Conservation (phyloP, 2,797 vertebrate genomes). For the Epinephelus coioides region DNA sequence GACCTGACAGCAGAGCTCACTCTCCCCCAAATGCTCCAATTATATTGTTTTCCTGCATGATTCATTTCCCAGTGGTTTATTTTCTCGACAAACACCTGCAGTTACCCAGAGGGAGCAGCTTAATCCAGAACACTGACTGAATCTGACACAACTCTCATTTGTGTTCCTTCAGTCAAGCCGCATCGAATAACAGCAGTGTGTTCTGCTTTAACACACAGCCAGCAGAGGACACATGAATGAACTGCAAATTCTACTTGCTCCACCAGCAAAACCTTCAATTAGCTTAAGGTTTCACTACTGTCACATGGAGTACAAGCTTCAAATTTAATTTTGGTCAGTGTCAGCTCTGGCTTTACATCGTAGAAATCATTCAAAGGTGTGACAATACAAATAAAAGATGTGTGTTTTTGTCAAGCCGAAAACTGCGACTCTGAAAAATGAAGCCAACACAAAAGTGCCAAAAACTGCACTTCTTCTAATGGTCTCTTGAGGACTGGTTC, state of each 20-base stretch:
- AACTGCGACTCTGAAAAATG: not conserved
- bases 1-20: slow-evolving; percentile 9
- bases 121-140: slow-evolving; percentile 30
- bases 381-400: not conserved
- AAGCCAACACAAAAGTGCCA: too few relatives aligned
- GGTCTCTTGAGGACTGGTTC: too few relatives aligned
- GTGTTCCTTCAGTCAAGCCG: slow-evolving; percentile 15
- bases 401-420: not conserved
- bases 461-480: too few relatives aligned
- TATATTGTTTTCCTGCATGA: slow-evolving; percentile 14
- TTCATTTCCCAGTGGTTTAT: slow-evolving; percentile 18
- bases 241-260: slow-evolving; percentile 8
- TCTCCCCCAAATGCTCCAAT: slow-evolving; percentile 22
- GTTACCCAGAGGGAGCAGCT: slow-evolving; percentile 4
- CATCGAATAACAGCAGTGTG: slow-evolving; percentile 12
- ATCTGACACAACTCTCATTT: slow-evolving; percentile 36
- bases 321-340: not conserved
- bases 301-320: not conserved
- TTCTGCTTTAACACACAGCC: not conserved
- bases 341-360: not conserved
- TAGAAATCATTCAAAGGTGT: not conserved
- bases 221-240: not conserved
- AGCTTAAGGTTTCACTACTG: not conserved
- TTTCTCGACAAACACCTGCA: slow-evolving; percentile 41
- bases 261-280: slow-evolving; percentile 6